phyloP scores from a whole-genome alignment of 2,113 vertebrate species.

The Alosa alosa region DNA sequence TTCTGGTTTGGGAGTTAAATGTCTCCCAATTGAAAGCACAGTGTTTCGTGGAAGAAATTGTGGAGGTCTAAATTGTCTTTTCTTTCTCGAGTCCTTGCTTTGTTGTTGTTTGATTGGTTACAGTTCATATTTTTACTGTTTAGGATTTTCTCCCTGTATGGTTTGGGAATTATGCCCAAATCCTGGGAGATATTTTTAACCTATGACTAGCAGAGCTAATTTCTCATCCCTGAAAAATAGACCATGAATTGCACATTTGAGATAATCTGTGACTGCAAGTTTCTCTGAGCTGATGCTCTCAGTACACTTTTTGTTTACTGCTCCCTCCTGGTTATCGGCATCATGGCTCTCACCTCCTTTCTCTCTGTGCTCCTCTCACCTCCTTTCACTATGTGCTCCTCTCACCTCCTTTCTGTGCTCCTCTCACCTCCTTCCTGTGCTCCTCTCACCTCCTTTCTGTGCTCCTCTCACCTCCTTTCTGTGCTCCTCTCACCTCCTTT shows the following conservation, averaged over 20 bases:
- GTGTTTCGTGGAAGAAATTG: not conserved
- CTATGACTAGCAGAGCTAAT: not conserved
- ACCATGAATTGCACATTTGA: not conserved
- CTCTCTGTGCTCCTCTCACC: no score
- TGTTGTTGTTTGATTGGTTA: not conserved
- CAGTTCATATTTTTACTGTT: not conserved
- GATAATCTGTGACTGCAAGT: not conserved
- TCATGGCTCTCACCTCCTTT: not conserved
- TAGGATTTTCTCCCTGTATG: not conserved
- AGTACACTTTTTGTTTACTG: not conserved
- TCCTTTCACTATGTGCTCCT: no score
- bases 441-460: no score
- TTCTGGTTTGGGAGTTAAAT: no score
- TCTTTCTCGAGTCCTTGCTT: not conserved
- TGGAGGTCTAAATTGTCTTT: not conserved
- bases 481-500: no score
- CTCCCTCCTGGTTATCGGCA: not conserved
- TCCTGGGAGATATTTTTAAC: conserved; percentile 1
- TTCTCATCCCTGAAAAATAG: not conserved
- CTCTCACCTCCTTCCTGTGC: no score
- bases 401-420: no score
- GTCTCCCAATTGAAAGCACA: not conserved
- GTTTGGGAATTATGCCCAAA: not conserved
- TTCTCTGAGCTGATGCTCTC: not conserved
- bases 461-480: no score